A percentile compares a stretch with the other conserved stretches of the same genome.
Conservation (phyloP, 2,113 vertebrate species). For the Sialia sialis region DNA sequence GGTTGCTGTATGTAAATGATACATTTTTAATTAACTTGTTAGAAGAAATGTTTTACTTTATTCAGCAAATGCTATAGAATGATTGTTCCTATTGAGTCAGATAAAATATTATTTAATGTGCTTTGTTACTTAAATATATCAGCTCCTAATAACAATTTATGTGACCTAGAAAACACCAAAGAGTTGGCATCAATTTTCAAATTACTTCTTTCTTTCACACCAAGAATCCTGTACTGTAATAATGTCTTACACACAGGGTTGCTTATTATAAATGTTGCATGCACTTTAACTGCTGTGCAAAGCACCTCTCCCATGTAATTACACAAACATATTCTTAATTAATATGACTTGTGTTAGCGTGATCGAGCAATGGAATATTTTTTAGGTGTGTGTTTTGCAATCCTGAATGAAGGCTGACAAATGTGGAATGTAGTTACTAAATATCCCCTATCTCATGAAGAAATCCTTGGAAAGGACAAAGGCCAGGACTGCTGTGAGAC, state of each 20-base stretch:
- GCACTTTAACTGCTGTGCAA: constrained; percentile 46
- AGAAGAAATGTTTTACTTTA: not conserved
- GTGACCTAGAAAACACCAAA: constrained; percentile 53
- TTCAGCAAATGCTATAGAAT: not conserved
- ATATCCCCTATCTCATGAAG: not conserved
- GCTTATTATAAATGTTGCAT: constrained; percentile 64
- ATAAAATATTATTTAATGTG: not conserved
- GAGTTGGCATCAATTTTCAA: constrained; percentile 37
- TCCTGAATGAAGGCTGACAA: constrained; percentile 17
- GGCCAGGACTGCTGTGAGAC: not conserved
- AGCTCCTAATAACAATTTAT: constrained; percentile 20
- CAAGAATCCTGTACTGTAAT: constrained; percentile 45
- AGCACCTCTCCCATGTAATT: constrained; percentile 68
- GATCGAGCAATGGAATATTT: constrained; percentile 48
- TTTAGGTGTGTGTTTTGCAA: constrained; percentile 50
- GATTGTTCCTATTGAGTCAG: constrained; percentile 31
- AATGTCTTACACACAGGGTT: constrained; percentile 18
- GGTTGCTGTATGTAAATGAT: not conserved
- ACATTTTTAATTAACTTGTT: not conserved
- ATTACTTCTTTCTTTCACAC: constrained; percentile 41
- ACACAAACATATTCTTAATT: constrained; percentile 58
- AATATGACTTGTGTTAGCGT: constrained; percentile 56
- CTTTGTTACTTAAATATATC: constrained; percentile 29
- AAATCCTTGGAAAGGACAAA: constrained; percentile 20
- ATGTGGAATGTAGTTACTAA: constrained; percentile 3